phyloP scores from a whole-genome alignment of 1,140 invertebrate genomes.

The Bombus huntii region DNA sequence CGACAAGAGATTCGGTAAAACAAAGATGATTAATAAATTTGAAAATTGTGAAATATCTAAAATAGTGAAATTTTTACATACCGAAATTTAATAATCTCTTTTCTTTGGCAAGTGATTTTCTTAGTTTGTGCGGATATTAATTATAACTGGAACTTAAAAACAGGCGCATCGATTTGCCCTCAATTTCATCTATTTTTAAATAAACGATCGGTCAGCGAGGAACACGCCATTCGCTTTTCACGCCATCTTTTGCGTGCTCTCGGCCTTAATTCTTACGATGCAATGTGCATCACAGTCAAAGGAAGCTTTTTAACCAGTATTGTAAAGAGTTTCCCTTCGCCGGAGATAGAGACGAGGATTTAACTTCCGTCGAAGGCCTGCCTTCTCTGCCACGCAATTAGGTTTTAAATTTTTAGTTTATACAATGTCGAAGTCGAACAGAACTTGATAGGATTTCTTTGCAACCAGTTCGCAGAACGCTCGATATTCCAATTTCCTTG shows the following conservation, averaged over 20 bases:
- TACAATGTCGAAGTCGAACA: not conserved
- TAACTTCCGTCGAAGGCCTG: not conserved
- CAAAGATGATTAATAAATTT: no score
- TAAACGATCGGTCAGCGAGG: not conserved
- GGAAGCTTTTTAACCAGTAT: not conserved
- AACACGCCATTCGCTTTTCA: not conserved
- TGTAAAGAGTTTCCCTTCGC: not conserved
- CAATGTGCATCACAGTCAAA: conserved; percentile 7
- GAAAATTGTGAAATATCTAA: no score
- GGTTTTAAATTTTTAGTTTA: conserved; percentile 15
- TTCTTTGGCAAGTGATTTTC: not conserved
- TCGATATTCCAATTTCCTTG: not conserved
- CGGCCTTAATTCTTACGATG: not conserved
- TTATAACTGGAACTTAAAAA: not conserved
- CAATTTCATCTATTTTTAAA: conserved; percentile 13
- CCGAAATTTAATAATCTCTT: no score
- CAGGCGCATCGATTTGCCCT: not conserved
- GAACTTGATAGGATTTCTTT: not conserved
- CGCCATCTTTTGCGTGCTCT: not conserved
- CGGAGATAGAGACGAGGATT: not conserved
- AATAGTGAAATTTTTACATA: no score
- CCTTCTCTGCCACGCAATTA: conserved; percentile 1
- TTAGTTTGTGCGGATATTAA: not conserved
- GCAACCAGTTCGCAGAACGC: not conserved
- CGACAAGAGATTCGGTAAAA: no score